A percentile compares a stretch with the other conserved stretches of the same genome.
These are phyloP conservation scores for Cerastis rubricosa DNA, from an alignment of 2,888 invertebrate species.

Conservation along the genomic window DNA sequence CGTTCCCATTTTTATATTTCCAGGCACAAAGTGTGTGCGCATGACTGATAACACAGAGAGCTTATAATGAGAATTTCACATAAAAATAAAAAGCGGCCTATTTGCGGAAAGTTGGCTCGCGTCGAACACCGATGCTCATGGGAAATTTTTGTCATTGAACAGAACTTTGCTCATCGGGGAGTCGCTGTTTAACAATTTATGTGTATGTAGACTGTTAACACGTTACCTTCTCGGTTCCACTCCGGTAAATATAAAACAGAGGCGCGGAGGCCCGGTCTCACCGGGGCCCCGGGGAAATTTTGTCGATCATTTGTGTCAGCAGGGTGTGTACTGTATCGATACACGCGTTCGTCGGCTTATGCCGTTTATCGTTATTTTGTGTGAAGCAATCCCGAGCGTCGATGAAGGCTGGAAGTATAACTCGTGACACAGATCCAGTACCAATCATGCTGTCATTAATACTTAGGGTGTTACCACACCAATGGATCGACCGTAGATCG, in stretches of 20 bases:
- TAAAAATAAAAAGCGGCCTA: conserved; percentile 50
- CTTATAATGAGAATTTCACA: conserved; percentile 43
- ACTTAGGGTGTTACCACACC: background rate
- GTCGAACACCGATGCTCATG: conserved; percentile 69
- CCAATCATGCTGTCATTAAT: background rate
- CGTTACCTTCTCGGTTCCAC: conserved; percentile 65
- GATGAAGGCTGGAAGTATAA: conserved; percentile 28
- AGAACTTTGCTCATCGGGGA: conserved; percentile 68
- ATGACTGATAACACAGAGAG: conserved; percentile 18
- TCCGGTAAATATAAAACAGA: conserved; percentile 74
- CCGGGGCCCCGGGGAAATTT: conserved; percentile 74
- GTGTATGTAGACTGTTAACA: conserved; percentile 71
- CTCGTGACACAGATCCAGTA: background rate
- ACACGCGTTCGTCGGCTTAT: conserved; percentile 63
- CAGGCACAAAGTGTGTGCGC: conserved; percentile 2
- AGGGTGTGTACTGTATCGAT: conserved; percentile 74
- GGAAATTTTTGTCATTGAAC: conserved; percentile 76
- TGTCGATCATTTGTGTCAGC: conserved; percentile 79
- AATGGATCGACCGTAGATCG: too few species aligned
- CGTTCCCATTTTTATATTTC: conserved; percentile 2
- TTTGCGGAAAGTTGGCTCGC: conserved; percentile 39
- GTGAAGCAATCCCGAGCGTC: conserved; percentile 47
- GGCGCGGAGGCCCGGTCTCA: conserved; percentile 53
- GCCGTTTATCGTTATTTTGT: conserved; percentile 61
- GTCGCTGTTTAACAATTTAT: conserved; percentile 73